Conservation (phyloP, 2,113 vertebrate species). For the Lota lota region DNA sequence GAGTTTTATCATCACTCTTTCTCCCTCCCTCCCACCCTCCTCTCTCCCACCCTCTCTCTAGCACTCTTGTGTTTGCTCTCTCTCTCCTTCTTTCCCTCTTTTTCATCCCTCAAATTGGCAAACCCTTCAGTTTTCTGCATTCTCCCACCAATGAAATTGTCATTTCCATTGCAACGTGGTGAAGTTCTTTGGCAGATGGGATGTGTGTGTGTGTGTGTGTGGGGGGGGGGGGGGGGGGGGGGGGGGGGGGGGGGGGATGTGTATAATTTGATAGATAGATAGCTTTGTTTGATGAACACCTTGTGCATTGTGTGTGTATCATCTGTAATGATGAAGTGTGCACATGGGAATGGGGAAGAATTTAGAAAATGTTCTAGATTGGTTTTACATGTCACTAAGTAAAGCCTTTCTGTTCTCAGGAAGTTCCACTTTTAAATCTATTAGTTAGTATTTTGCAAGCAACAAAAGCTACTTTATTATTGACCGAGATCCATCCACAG, state of each 20-base stretch:
- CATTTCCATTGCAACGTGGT: constrained; percentile 57
- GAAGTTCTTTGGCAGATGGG: constrained; percentile 53
- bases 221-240: neutral
- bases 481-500: no score
- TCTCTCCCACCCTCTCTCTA: constrained; percentile 28
- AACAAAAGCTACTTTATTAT: no score
- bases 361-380: neutral
- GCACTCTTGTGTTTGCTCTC: constrained; percentile 36
- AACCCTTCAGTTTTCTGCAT: constrained; percentile 65
- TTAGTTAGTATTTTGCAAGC: neutral
- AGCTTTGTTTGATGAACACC: no score
- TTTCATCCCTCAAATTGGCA: constrained; percentile 65
- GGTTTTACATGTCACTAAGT: neutral
- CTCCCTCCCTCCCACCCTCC: constrained; percentile 44
- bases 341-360: constrained; percentile 12
- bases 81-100: constrained; percentile 33
- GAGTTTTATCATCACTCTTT: constrained; percentile 74
- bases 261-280: no score
- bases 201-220: constrained; percentile 29
- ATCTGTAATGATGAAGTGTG: constrained; percentile 24
- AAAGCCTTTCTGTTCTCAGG: neutral
- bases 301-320: constrained; percentile 27
- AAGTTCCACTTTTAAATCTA: neutral
- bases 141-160: constrained; percentile 77
- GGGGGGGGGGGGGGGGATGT: no score